Base-by-base conservation (phyloP, 2,797 vertebrate genomes). In the Premnoplex brunnescens region DNA sequence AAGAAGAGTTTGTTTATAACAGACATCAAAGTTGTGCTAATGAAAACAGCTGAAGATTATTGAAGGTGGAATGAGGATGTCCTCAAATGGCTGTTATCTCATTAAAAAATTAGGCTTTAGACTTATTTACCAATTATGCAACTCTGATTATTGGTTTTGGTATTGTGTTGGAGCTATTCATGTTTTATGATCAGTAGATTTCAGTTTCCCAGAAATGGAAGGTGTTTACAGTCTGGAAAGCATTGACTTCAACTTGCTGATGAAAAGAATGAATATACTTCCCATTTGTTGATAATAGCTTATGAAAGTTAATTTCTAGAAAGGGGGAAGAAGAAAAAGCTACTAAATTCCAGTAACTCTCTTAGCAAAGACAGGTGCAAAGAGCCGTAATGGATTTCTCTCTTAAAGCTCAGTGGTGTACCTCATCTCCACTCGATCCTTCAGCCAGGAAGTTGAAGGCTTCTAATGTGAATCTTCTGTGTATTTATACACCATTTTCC, bases 61-160 rank as follows among this genome's bases (percentile, higher is more conserved):
- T 49, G 67, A 77, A 79, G 64, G 46, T 92, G 26, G 49, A 91
- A 51, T 77, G 49, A 12, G 27, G 10, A 58, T 78, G 72, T 80
- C 75, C 80, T 92, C 37, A 80, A 34, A 77, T 88, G 51, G 27
- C 78, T 93, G 37, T 77, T 83, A 81, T 3, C 44, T 88, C 74
- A 93, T 83, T 92, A n/a, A 95, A 85, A 95, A 84, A 39, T 82
- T 37, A 76, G 21, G 36, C 13, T 85, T 94, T 91, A 54, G 64
- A 71, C 32, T 59, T 48, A 19, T 30, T 66, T 91, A 34, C 49
- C 20, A 49, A 5, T 91, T 68, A 67, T 34, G 6, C 32, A 86
- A 74, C 34, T 87, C n/a, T 55, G 69, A 74, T 52, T 64, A 64
- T 51, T 95, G 36, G 36, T 67, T 79, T 72, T 88, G 32, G 8